Evolutionary conservation across 2,797 vertebrate genomes (phyloP).

Genomic region (Hypotaenidia okinawae): DNA sequence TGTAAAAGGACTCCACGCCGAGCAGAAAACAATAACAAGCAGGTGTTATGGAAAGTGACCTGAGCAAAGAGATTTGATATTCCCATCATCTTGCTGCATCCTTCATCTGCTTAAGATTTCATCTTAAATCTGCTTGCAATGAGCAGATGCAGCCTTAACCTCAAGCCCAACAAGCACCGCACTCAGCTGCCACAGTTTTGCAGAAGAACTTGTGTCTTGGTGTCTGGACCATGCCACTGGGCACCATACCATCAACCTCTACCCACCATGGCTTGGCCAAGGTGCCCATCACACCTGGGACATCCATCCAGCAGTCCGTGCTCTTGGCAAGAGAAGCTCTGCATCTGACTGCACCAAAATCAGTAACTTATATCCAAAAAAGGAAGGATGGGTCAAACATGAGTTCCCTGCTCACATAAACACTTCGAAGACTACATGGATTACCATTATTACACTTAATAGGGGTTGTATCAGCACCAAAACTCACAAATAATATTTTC

Average conservation of each 20-base stretch:
- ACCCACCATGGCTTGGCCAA: neutral
- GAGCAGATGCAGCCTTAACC: neutral
- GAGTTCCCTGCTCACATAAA: neutral
- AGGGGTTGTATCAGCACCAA: neutral
- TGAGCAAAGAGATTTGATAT: neutral
- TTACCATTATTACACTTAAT: neutral
- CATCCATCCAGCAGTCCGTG: neutral
- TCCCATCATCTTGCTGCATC: neutral
- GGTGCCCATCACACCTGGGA: accelerated
- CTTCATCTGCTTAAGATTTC: neutral
- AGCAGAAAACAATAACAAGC: neutral
- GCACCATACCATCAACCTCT: too few species aligned
- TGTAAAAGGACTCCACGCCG: conserved; percentile 24
- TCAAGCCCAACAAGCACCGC: accelerated
- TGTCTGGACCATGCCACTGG: neutral
- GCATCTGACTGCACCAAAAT: neutral
- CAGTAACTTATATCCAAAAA: neutral
- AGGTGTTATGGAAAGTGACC: neutral
- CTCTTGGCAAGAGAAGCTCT: neutral
- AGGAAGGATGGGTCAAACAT: accelerated
- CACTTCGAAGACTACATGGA: accelerated
- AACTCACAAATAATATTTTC: neutral
- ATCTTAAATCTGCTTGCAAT: neutral
- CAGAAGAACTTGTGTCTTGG: neutral
- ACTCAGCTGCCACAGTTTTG: neutral